These are phyloP conservation scores for Cynocephalus volans DNA, from an alignment of 2,113 vertebrate genomes.

Conservation along the genomic window DNA sequence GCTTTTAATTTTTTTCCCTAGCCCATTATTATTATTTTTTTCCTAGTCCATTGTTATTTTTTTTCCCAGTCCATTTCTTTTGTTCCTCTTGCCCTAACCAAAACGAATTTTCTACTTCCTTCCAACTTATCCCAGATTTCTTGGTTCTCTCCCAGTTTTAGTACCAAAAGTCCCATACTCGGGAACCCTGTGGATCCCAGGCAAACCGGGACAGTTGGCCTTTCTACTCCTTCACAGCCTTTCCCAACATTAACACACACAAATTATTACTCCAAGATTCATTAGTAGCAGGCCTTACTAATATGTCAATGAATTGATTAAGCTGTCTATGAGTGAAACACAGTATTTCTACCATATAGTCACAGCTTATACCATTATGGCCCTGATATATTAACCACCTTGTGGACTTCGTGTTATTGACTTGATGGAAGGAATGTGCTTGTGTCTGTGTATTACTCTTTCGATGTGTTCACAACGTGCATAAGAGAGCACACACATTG, in stretches of 20 bases:
- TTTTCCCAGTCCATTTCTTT: neutral
- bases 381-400: neutral
- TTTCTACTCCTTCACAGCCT: too few species aligned
- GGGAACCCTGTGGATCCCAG: rapidly evolving
- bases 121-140: neutral
- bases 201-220: rapidly evolving
- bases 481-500: neutral
- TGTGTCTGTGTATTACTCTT: conserved; percentile 52
- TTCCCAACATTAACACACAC: neutral
- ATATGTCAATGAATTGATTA: neutral
- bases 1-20: neutral
- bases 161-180: too few species aligned
- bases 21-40: neutral
- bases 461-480: neutral
- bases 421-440: neutral
- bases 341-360: rapidly evolving
- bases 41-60: too few species aligned
- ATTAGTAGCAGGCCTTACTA: neutral
- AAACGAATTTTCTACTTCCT: neutral
- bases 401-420: neutral
- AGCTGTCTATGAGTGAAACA: rapidly evolving
- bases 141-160: neutral
- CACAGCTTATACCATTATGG: neutral
- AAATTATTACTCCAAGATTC: neutral
- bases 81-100: neutral